Evolutionary conservation across 2,888 invertebrate species (phyloP).

Genomic region (Limulus polyphemus): DNA sequence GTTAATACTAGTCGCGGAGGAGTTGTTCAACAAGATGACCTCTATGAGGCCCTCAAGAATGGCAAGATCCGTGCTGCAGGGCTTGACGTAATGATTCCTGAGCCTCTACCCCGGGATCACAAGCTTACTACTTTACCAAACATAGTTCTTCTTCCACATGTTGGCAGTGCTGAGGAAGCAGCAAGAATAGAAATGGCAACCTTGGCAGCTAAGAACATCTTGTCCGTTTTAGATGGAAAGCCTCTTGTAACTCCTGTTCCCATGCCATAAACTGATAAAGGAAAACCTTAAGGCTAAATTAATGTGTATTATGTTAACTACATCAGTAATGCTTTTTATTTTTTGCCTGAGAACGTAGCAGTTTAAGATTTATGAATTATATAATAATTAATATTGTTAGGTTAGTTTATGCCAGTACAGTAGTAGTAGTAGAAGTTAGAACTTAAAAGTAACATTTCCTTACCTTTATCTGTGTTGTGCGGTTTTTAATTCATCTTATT

Average conservation of each 20-base stretch:
- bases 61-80: constrained; percentile 69
- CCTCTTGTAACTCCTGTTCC: constrained; percentile 11
- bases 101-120: constrained; percentile 68
- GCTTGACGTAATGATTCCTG: constrained; percentile 79
- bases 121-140: constrained; percentile 67
- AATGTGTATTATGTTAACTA: no score
- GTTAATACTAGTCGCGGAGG: constrained; percentile 65
- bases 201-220: constrained; percentile 13
- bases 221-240: constrained; percentile 6
- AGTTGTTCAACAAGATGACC: constrained; percentile 56
- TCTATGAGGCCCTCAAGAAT: constrained; percentile 57
- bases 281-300: no score
- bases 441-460: no score
- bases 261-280: no score
- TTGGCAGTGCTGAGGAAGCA: constrained; percentile 12
- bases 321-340: no score
- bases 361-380: no score
- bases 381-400: no score
- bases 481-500: no score
- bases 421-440: no score
- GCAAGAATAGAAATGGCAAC: constrained; percentile 9
- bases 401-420: no score
- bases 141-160: constrained; percentile 40
- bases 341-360: no score
- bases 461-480: no score